These are phyloP conservation scores for Drosophila pseudoobscura DNA, from an alignment of 1,140 invertebrate species.

Conservation along the genomic window DNA sequence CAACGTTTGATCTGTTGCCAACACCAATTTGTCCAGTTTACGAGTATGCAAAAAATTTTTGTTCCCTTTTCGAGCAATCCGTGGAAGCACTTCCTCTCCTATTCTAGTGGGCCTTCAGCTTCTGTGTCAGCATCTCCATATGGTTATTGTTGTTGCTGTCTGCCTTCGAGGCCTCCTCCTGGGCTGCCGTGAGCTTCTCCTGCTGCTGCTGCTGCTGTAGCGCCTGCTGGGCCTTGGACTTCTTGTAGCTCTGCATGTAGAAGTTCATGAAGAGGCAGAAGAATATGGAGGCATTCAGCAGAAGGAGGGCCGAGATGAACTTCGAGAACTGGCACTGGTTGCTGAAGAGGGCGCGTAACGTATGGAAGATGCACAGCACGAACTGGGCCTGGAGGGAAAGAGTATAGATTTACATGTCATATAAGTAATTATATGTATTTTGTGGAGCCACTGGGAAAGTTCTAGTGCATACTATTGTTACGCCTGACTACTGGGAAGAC, in stretches of 20 bases:
- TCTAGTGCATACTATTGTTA: constrained; percentile 13
- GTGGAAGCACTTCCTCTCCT: constrained; percentile 40
- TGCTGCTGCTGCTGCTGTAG: constrained; percentile 25
- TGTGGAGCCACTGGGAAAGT: constrained; percentile 17
- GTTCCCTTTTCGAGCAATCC: constrained; percentile 45
- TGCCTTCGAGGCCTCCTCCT: constrained; percentile 17
- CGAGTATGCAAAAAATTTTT: constrained; percentile 25
- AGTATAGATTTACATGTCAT: constrained; percentile 27
- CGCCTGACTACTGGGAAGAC: constrained; percentile 34
- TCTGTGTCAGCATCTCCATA: constrained; percentile 36
- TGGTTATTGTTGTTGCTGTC: constrained; percentile 55
- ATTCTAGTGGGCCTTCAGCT: constrained; percentile 64
- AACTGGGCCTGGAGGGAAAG: constrained; percentile 89
- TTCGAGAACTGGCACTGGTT: constrained; percentile 90
- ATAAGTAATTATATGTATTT: constrained; percentile 8
- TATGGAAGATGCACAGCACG: constrained; percentile 89
- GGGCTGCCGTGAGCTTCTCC: constrained; percentile 10
- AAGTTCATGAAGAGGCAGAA: constrained; percentile 96
- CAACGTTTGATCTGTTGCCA: constrained; percentile 54
- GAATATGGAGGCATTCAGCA: constrained; percentile 95
- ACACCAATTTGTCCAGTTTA: constrained; percentile 71
- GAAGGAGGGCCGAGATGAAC: constrained; percentile 89
- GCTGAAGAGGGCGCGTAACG: constrained; percentile 88
- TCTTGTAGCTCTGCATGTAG: constrained; percentile 92
- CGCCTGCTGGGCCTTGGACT: constrained; percentile 67